phyloP scores from a whole-genome alignment of 2,888 invertebrate genomes.

The Luperina nickerlii region DNA sequence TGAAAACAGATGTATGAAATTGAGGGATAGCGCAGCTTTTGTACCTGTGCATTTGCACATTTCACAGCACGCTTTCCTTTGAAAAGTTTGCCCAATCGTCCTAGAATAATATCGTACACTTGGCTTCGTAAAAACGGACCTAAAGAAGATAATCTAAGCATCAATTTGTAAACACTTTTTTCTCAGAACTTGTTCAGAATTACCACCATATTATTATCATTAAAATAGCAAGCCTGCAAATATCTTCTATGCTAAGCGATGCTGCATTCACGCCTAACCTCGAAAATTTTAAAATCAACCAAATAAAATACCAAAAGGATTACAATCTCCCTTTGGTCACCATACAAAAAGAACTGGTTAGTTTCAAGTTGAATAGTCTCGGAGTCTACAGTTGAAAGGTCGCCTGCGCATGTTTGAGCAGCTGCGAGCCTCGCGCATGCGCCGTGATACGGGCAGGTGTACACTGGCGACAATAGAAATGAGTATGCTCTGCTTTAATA shows the following conservation, averaged over 20 bases:
- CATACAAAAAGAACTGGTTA: conserved; percentile 62
- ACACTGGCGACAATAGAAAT: conserved; percentile 56
- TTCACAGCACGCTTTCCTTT: neutral
- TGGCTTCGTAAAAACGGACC: neutral
- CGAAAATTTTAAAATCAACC: neutral
- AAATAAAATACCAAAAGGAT: conserved; percentile 21
- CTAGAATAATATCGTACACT: neutral
- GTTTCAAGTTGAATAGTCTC: conserved; percentile 51
- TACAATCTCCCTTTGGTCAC: conserved; percentile 3
- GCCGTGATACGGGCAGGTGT: conserved; percentile 84
- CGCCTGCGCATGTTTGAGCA: conserved; percentile 71
- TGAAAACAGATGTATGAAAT: conserved; percentile 36
- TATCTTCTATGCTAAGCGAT: neutral
- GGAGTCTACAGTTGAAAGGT: conserved; percentile 75
- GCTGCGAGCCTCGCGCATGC: conserved; percentile 75
- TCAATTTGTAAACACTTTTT: neutral
- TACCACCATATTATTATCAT: neutral
- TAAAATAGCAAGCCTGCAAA: neutral
- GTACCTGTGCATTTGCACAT: conserved; percentile 4
- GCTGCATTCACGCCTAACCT: conserved; percentile 18
- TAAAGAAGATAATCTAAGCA: neutral
- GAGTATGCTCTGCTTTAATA: conserved; percentile 71
- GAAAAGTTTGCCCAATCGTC: neutral
- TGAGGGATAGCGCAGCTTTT: conserved; percentile 28
- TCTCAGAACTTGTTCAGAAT: neutral